Evolutionary conservation across 2,113 vertebrate genomes (phyloP).

Genomic region (Pan troglodytes): DNA sequence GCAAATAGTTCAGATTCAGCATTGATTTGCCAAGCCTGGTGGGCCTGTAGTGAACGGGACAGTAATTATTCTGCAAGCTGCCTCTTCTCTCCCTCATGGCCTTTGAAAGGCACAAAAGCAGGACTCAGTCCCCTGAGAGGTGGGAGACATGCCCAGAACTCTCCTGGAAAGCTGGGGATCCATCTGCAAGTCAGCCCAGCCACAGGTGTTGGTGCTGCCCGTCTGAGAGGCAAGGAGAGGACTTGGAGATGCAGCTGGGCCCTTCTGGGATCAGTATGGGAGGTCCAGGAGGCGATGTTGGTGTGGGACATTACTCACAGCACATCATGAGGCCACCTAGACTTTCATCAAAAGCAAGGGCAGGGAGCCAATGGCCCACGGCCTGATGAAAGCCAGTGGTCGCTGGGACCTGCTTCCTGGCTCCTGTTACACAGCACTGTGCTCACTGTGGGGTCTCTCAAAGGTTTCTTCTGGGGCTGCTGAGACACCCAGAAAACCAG

Average conservation of each 20-base stretch:
- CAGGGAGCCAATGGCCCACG: rapidly evolving
- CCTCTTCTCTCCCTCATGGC: background rate
- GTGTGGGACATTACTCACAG: rapidly evolving
- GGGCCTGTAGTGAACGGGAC: background rate
- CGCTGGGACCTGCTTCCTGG: background rate
- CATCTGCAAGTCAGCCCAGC: background rate
- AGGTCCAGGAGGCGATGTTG: too few relatives aligned
- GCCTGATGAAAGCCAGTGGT: background rate
- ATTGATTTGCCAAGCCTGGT: background rate
- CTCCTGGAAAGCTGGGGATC: background rate
- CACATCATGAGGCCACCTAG: rapidly evolving
- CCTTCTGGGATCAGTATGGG: background rate
- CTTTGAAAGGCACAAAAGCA: background rate
- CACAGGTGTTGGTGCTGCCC: background rate
- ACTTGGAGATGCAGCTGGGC: background rate
- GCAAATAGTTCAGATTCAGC: background rate
- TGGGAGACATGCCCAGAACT: background rate
- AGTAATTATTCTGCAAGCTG: background rate
- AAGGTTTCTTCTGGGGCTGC: background rate
- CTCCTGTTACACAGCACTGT: background rate
- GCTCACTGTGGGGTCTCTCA: background rate
- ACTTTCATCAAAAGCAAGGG: background rate
- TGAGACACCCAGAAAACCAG: background rate
- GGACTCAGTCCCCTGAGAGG: background rate
- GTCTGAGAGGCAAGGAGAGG: background rate